Conservation (phyloP, 2,888 invertebrate species). For the Suillia variegata region DNA sequence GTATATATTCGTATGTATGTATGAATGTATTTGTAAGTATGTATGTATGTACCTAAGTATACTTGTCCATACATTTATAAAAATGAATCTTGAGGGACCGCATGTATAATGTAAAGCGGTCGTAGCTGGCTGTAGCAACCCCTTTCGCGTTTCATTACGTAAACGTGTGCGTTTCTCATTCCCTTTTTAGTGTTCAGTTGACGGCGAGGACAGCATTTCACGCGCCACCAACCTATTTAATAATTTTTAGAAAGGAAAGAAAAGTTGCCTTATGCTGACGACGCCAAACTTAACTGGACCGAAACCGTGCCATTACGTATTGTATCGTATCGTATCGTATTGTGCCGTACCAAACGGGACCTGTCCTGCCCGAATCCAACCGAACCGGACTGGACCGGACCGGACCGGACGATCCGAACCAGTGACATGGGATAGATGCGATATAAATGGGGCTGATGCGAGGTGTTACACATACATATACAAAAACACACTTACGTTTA, state of each 20-base stretch:
- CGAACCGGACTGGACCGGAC: constrained; percentile 8
- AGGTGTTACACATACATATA: constrained; percentile 9
- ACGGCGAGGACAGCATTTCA: constrained; percentile 25
- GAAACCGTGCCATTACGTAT: constrained; percentile 13
- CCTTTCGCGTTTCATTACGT: constrained; percentile 21
- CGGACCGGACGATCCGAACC: constrained; percentile 25
- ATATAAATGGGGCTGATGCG: constrained; percentile 7
- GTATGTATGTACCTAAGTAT: not conserved
- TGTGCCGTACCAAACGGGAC: constrained; percentile 19
- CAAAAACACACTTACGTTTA: constrained; percentile 5
- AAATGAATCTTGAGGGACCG: constrained; percentile 15
- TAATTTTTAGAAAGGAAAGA: constrained; percentile 25
- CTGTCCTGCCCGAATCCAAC: not conserved
- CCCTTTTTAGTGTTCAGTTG: constrained; percentile 12
- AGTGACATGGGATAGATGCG: constrained; percentile 28
- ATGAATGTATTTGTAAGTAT: not conserved
- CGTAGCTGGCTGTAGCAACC: constrained; percentile 10
- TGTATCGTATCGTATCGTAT: not conserved
- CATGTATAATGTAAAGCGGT: constrained; percentile 12
- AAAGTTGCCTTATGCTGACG: constrained; percentile 24
- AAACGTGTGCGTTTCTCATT: constrained; percentile 3
- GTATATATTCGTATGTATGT: not conserved
- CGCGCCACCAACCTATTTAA: constrained; percentile 29
- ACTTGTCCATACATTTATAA: constrained; percentile 9
- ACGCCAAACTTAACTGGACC: constrained; percentile 25